phyloP scores from a whole-genome alignment of 2,888 invertebrate species.

The Dastarcus helophoroides region DNA sequence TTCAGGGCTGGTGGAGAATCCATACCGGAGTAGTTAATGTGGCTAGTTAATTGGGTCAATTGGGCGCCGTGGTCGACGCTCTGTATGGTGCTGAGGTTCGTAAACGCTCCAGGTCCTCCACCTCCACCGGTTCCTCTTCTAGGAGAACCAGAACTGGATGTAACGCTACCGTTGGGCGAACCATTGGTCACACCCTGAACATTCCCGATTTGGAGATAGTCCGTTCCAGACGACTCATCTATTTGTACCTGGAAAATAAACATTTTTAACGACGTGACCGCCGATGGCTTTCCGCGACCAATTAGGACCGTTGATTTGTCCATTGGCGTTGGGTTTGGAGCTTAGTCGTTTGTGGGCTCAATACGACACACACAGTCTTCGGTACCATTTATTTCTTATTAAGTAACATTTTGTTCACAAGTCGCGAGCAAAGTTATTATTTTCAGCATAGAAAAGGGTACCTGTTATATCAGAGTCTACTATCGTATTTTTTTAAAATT shows the following conservation, averaged over 20 bases:
- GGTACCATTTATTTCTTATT: no score
- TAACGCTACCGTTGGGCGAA: conserved; percentile 31
- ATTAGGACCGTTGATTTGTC: no score
- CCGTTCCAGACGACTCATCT: conserved; percentile 23
- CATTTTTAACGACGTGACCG: no score
- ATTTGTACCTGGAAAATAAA: conserved; percentile 21
- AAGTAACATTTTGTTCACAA: no score
- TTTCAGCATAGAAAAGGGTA: no score
- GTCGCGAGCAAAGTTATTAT: no score
- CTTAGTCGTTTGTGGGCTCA: no score
- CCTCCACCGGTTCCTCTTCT: conserved; percentile 16
- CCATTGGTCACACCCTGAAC: conserved; percentile 24
- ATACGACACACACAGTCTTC: no score
- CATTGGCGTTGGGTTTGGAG: no score
- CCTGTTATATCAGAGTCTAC: no score
- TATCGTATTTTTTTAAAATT: no score
- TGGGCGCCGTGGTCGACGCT: conserved; percentile 21
- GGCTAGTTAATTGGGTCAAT: conserved; percentile 32
- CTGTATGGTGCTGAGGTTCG: conserved; percentile 21
- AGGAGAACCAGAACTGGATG: conserved; percentile 30
- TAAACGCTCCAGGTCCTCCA: conserved; percentile 17
- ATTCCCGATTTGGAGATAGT: conserved; percentile 30
- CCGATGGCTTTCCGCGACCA: no score
- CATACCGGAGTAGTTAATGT: conserved; percentile 30
- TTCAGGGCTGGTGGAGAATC: conserved; percentile 17